phyloP scores from a whole-genome alignment of 2,113 vertebrate species.

The Piprites chloris region DNA sequence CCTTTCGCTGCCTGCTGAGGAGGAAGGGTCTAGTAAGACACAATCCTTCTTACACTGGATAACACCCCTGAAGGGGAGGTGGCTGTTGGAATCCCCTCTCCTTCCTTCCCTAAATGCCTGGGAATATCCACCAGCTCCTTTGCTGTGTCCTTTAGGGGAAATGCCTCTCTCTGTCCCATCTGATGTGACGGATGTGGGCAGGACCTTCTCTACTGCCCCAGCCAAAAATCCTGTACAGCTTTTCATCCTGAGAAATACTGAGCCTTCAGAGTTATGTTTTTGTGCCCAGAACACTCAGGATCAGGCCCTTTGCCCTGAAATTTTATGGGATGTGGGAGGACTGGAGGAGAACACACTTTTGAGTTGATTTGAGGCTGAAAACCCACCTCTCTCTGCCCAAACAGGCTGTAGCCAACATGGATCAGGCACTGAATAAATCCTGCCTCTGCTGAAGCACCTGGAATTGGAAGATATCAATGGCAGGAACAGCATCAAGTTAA shows the following conservation, averaged over 20 bases:
- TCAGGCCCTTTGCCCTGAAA: not conserved
- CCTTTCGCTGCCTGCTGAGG: not conserved
- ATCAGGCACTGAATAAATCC: not conserved
- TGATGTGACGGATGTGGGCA: not conserved
- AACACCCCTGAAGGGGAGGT: not conserved
- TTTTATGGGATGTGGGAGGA: not conserved
- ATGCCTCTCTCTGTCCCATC: rapidly evolving
- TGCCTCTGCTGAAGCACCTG: not conserved
- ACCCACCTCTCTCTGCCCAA: not conserved
- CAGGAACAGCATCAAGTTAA: not conserved
- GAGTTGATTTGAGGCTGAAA: not conserved
- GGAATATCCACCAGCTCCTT: not conserved
- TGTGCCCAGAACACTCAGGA: not conserved
- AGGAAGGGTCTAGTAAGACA: not conserved
- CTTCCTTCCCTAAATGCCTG: not conserved
- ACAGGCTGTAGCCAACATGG: not conserved
- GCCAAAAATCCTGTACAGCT: not conserved
- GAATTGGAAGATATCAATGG: not conserved
- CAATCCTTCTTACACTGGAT: not conserved
- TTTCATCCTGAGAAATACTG: not conserved
- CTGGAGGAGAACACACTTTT: not conserved
- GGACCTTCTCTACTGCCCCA: not conserved
- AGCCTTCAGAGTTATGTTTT: not conserved
- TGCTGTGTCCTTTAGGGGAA: not conserved
- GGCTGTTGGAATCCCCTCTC: not conserved